phyloP scores from a whole-genome alignment of 2,113 vertebrate genomes.

The Macaca nemestrina region DNA sequence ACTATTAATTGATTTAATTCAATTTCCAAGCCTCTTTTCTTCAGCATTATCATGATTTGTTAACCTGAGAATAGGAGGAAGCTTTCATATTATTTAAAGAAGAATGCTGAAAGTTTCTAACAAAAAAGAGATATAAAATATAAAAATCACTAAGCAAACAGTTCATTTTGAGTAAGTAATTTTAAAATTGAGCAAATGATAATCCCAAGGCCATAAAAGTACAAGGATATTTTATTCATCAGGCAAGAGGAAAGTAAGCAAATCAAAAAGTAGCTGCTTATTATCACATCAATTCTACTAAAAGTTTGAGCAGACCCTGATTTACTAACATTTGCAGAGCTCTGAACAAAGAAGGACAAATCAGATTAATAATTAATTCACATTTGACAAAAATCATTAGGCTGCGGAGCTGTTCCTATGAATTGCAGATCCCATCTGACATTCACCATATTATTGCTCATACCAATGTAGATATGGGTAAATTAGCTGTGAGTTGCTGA shows the following conservation, averaged over 20 bases:
- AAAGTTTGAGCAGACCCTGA: constrained; percentile 12
- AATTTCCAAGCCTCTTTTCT: background rate
- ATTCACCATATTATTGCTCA: constrained; percentile 49
- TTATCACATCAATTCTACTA: background rate
- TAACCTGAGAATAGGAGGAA: background rate
- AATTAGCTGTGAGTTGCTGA: constrained; percentile 71
- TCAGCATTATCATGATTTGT: background rate
- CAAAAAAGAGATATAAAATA: background rate
- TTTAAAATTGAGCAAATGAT: constrained; percentile 6
- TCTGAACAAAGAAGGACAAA: constrained; percentile 63
- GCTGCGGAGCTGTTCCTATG: constrained; percentile 19
- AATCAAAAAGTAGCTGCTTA: background rate
- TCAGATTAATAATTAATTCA: constrained; percentile 73
- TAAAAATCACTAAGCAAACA: background rate
- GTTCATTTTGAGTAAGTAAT: background rate
- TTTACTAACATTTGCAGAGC: constrained; percentile 50
- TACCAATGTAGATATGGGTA: constrained; percentile 55
- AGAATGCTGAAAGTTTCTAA: background rate
- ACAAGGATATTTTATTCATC: background rate
- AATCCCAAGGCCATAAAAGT: background rate
- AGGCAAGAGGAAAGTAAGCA: background rate
- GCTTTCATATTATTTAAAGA: background rate
- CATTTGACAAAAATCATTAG: constrained; percentile 68
- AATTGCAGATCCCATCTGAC: constrained; percentile 54
- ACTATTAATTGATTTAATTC: background rate